Evolutionary conservation across 2,113 vertebrate species (phyloP).

Genomic region (Vanacampus margaritifer): DNA sequence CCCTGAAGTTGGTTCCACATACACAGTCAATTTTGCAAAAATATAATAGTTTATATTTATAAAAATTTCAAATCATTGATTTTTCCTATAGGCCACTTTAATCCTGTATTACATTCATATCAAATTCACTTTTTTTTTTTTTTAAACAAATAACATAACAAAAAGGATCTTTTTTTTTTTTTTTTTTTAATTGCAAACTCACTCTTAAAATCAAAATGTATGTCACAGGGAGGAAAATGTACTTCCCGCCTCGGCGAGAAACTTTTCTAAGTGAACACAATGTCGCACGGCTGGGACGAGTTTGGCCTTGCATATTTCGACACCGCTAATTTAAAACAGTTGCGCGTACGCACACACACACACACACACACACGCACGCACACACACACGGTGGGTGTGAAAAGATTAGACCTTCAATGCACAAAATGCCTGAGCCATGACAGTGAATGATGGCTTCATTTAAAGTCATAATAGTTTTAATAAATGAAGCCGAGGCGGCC

Average conservation of each 20-base stretch:
- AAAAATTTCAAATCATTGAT: too few relatives aligned
- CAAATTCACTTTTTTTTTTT: too few relatives aligned
- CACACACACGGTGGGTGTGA: background rate
- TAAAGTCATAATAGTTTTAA: constrained; percentile 63
- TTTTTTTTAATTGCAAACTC: too few relatives aligned
- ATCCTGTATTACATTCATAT: too few relatives aligned
- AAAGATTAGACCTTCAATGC: constrained; percentile 41
- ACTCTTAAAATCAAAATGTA: background rate
- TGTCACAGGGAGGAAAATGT: background rate
- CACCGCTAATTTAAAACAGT: constrained; percentile 13
- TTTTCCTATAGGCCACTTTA: too few relatives aligned
- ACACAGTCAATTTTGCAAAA: too few relatives aligned
- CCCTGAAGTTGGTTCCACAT: too few relatives aligned
- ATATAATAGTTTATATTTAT: too few relatives aligned
- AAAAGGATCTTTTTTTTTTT: too few relatives aligned
- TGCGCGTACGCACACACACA: background rate
- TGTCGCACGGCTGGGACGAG: background rate
- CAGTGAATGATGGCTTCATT: constrained; percentile 65
- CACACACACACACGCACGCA: background rate
- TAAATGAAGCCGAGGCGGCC: constrained; percentile 60
- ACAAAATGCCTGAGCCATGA: constrained; percentile 37
- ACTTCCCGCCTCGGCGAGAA: constrained; percentile 1
- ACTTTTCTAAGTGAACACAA: background rate
- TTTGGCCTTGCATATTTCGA: background rate
- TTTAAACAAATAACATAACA: too few relatives aligned